Percentiles rank a stretch among this genome's conserved stretches.
phyloP scores from a whole-genome alignment of 2,888 invertebrate species.

The Tribolium freemani region DNA sequence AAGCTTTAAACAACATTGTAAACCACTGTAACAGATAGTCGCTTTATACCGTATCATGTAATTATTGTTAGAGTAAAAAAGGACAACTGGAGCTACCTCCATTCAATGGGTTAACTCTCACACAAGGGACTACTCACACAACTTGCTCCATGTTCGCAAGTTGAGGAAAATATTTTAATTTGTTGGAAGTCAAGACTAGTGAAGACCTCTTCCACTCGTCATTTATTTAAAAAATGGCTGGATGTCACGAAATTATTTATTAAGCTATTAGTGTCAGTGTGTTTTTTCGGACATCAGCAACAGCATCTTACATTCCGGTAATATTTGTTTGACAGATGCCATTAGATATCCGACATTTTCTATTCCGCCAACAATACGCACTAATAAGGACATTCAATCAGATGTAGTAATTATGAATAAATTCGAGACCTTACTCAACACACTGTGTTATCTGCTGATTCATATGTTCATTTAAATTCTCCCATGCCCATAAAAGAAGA shows the following conservation, averaged over 20 bases:
- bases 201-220: background rate
- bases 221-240: background rate
- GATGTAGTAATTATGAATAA: background rate
- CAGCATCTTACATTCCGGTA: background rate
- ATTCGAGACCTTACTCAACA: background rate
- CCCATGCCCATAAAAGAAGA: background rate
- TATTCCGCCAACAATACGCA: background rate
- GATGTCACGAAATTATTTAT: background rate
- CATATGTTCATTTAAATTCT: background rate
- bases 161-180: too few species aligned
- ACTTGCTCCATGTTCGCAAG: too few species aligned
- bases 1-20: background rate
- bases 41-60: background rate
- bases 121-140: too few species aligned
- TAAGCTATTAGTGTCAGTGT: background rate
- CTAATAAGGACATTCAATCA: slow-evolving; percentile 1
- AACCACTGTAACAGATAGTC: background rate
- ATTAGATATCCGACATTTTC: background rate
- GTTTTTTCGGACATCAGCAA: slow-evolving; percentile 4
- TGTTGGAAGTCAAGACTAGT: too few species aligned
- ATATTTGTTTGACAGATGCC: background rate
- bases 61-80: background rate
- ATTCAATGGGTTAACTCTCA: too few species aligned
- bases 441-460: background rate
- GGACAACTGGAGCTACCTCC: background rate